A percentile compares a stretch with the other conserved stretches of the same genome.
Evolutionary conservation across 2,888 invertebrate species (phyloP).

Genomic region (Liopterus haemorrhoidalis): DNA sequence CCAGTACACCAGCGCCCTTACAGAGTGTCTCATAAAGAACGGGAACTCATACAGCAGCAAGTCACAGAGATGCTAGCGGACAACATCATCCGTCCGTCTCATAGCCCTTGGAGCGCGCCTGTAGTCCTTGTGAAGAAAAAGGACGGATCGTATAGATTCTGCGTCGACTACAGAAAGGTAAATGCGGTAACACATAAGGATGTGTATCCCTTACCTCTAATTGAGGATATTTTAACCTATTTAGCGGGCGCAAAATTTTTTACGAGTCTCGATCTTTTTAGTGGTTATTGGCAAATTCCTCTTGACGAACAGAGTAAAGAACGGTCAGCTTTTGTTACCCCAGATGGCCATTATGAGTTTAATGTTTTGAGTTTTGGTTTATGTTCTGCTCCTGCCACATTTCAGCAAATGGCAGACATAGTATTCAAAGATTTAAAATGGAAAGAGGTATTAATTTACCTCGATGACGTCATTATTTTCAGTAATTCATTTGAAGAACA

Average conservation of each 20-base stretch:
- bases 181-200: conserved; percentile 25
- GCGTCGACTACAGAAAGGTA: conserved; percentile 24
- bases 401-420: conserved; percentile 1
- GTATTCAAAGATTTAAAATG: neutral
- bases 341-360: conserved; percentile 24
- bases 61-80: conserved; percentile 2
- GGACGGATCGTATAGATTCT: conserved; percentile 20
- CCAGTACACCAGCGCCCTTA: conserved; percentile 11
- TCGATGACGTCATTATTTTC: conserved; percentile 16
- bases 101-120: conserved; percentile 11
- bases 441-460: conserved; percentile 25
- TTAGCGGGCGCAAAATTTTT: conserved; percentile 27
- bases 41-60: conserved; percentile 15
- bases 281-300: conserved; percentile 29
- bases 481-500: conserved; percentile 9
- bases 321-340: conserved; percentile 29
- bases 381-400: neutral
- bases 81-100: conserved; percentile 5
- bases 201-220: conserved; percentile 28
- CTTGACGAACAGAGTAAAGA: conserved; percentile 23
- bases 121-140: conserved; percentile 19
- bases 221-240: conserved; percentile 30
- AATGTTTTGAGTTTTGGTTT: neutral
- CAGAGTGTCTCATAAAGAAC: conserved; percentile 14
- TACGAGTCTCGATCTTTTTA: conserved; percentile 28